These are phyloP conservation scores for Sebastes steindachneri DNA, from an alignment of 2,797 vertebrate genomes.

Conservation along the genomic window DNA sequence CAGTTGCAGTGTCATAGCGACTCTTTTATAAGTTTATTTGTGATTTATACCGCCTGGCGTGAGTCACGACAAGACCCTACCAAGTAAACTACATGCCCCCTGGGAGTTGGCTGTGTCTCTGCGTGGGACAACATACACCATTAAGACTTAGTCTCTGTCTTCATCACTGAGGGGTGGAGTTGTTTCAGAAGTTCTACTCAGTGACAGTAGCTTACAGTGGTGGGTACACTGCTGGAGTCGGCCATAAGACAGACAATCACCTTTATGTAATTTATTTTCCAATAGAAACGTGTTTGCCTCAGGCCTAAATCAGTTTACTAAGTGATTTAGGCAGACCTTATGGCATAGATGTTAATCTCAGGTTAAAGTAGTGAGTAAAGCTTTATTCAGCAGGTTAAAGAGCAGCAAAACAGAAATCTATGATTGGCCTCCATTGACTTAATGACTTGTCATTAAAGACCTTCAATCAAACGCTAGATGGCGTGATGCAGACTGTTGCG, in stretches of 20 bases:
- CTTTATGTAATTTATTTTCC: background rate
- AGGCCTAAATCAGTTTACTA: background rate
- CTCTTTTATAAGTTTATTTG: conserved; percentile 63
- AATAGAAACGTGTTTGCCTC: background rate
- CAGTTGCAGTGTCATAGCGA: conserved; percentile 36
- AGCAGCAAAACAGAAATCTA: background rate
- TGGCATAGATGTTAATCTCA: no score
- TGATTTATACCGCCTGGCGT: conserved; percentile 63
- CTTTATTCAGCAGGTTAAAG: background rate
- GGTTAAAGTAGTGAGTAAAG: background rate
- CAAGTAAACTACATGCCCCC: conserved; percentile 7
- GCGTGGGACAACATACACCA: background rate
- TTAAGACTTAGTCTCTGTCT: background rate
- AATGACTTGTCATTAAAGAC: background rate
- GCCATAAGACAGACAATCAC: background rate
- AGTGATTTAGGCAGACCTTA: background rate
- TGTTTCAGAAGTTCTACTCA: background rate
- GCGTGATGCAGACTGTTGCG: conserved; percentile 48
- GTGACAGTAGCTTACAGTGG: background rate
- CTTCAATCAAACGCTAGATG: conserved; percentile 35
- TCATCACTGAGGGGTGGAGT: background rate
- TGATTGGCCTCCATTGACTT: background rate
- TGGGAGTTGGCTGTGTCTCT: background rate
- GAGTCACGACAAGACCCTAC: conserved; percentile 51
- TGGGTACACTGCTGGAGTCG: background rate